These are phyloP conservation scores for Drosophila multiciliata DNA, from an alignment of 2,888 invertebrate genomes.

Conservation along the genomic window DNA sequence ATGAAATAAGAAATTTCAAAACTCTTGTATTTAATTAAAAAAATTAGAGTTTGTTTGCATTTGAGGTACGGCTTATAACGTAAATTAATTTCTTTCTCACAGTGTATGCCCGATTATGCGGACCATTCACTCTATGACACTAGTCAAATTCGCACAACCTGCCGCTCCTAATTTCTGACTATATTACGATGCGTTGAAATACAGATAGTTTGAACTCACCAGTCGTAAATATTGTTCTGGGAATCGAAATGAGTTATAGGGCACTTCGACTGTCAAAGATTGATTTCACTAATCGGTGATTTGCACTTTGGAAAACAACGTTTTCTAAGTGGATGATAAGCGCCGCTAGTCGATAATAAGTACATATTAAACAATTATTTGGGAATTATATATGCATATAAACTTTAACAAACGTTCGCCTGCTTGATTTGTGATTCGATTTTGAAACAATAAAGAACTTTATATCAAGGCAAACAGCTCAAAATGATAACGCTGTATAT, in stretches of 20 bases:
- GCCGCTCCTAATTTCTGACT: constrained; percentile 32
- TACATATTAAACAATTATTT: constrained; percentile 70
- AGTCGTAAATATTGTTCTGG: constrained; percentile 13
- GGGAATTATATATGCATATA: constrained; percentile 52
- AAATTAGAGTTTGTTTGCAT: not conserved
- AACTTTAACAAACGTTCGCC: constrained; percentile 24
- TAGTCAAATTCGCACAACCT: constrained; percentile 13
- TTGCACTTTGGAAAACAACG: constrained; percentile 13
- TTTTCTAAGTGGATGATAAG: constrained; percentile 44
- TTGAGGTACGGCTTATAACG: not conserved
- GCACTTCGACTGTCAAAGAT: constrained; percentile 31
- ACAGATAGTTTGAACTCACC: constrained; percentile 3
- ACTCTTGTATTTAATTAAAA: not conserved
- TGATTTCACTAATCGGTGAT: constrained; percentile 47
- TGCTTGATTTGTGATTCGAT: constrained; percentile 46
- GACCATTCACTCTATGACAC: constrained; percentile 23
- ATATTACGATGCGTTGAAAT: constrained; percentile 13
- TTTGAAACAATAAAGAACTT: constrained; percentile 33
- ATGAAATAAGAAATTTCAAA: not conserved
- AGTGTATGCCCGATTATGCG: not conserved
- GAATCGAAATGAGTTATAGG: constrained; percentile 31
- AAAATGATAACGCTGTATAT: constrained; percentile 1
- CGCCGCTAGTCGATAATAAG: constrained; percentile 9
- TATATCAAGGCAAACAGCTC: constrained; percentile 20
- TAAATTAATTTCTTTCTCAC: not conserved